Evolutionary conservation across 2,888 invertebrate species (phyloP).

Genomic region (Tanypteryx hageni): DNA sequence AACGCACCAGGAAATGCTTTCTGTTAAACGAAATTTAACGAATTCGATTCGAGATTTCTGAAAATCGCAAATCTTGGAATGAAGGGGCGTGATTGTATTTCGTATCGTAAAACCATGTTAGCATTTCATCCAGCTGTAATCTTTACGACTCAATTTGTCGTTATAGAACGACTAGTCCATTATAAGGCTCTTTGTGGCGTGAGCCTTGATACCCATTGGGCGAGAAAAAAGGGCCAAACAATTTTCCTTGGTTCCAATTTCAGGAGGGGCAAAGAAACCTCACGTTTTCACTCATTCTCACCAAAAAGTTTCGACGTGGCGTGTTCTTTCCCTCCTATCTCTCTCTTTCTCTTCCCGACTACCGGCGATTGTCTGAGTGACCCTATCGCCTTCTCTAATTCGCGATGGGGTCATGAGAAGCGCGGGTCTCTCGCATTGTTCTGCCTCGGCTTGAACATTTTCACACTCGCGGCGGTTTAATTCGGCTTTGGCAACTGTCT

Average conservation of each 20-base stretch:
- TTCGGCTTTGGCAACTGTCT: constrained; percentile 54
- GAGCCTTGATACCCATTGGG: constrained; percentile 36
- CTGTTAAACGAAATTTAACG: too few species aligned
- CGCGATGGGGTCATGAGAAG: constrained; percentile 51
- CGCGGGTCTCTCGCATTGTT: constrained; percentile 36
- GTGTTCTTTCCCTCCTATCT: neutral
- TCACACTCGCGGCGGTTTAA: constrained; percentile 59
- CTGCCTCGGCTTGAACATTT: constrained; percentile 40
- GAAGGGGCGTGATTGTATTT: too few species aligned
- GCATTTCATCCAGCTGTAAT: neutral
- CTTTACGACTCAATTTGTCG: neutral
- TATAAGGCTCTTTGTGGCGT: neutral
- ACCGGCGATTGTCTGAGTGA: constrained; percentile 50
- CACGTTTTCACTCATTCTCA: constrained; percentile 61
- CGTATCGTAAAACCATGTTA: too few species aligned
- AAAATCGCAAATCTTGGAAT: too few species aligned
- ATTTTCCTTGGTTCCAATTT: constrained; percentile 46
- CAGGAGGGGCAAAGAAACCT: neutral
- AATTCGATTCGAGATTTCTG: too few species aligned
- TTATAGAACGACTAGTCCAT: neutral
- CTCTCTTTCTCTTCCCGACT: neutral
- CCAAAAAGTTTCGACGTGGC: constrained; percentile 25
- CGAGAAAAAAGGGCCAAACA: constrained; percentile 30
- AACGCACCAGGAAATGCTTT: too few species aligned
- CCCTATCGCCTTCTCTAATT: constrained; percentile 55